Base-by-base conservation (phyloP, 2,888 invertebrate genomes). In the Lamellibrachia satsuma region DNA sequence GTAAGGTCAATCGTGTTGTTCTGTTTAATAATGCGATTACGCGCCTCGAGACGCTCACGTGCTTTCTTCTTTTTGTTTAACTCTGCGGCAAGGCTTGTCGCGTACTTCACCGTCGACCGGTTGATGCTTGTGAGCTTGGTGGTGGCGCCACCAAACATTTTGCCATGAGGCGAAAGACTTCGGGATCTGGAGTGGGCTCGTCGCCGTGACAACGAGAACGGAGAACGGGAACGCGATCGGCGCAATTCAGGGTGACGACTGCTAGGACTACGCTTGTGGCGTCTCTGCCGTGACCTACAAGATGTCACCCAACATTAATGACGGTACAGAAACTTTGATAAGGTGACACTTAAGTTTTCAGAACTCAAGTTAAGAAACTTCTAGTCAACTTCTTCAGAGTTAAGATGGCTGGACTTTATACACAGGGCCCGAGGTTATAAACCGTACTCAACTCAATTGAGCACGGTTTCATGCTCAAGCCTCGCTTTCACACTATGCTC, bases 81-180 rank as follows among this genome's bases (percentile, higher is more conserved):
- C 94, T 96, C 96, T 9, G 96, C 96, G 22, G 95, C 96, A 92
- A 96, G 94, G 94, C 95, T 96, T n/a, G 95, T 94, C 7, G 95
- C 95, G 94, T 95, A 96, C 94, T 95, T 95, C n/a, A 95, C 93
- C 90, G 94, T 94, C 90, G 94, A 94, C 92, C 94, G 94, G 93
- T 75, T 75, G 15, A 75, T 75, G 75, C 22, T 75, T 2, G 75
- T n/a, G 22, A 75, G 75, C 75, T 75, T 75, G 0, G 75, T 15
- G 11, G 75, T 75, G 75, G 75, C 22, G 75, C 75, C 75, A 75
- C 75, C 75, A 75, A 75, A 75, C 75, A 75, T 15, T 75, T 75
- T 75, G 75, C 75, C 75, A 22, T 75, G 75, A 75, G 75, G 75
- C 75, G 75, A 75, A 75, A 75, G 75, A 75, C 75, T 75, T 75